A percentile compares a stretch with the other conserved stretches of the same genome.
These are phyloP conservation scores for Standfussiana lucernea DNA, from an alignment of 2,888 invertebrate species.

Conservation along the genomic window DNA sequence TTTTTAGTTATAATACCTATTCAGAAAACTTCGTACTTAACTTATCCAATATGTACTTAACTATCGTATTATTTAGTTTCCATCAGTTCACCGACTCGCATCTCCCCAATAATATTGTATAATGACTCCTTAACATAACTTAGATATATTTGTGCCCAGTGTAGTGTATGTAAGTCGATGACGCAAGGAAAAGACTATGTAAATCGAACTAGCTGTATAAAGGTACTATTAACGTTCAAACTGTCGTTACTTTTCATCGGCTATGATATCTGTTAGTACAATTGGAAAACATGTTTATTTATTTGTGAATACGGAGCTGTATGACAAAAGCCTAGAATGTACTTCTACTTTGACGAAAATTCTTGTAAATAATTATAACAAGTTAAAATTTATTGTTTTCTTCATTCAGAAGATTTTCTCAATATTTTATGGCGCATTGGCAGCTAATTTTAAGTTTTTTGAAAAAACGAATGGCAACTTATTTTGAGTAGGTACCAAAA, in stretches of 20 bases:
- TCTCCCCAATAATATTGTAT: slow-evolving; percentile 62
- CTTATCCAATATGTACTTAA: slow-evolving; percentile 20
- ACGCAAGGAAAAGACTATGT: slow-evolving; percentile 72
- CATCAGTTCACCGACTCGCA: slow-evolving; percentile 45
- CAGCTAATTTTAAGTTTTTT: background rate
- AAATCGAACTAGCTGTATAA: slow-evolving; percentile 67
- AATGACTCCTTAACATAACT: slow-evolving; percentile 63
- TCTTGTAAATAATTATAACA: slow-evolving; percentile 50
- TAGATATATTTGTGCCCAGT: slow-evolving; percentile 68
- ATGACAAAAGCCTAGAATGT: background rate
- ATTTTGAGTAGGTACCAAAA: background rate
- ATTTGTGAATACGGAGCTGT: slow-evolving; percentile 47
- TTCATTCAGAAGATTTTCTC: background rate
- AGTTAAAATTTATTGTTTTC: background rate
- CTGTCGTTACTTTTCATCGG: slow-evolving; percentile 34
- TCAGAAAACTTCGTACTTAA: slow-evolving; percentile 35
- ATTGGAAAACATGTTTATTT: slow-evolving; percentile 33
- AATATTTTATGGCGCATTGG: background rate
- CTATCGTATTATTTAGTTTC: background rate
- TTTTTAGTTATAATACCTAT: background rate
- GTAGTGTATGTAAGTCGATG: slow-evolving; percentile 68
- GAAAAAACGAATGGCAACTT: background rate
- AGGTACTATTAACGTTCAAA: slow-evolving; percentile 36
- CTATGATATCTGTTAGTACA: slow-evolving; percentile 57
- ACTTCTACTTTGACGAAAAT: background rate